Evolutionary conservation across 1,140 invertebrate species (phyloP).

Genomic region (Saccostrea glomerata): DNA sequence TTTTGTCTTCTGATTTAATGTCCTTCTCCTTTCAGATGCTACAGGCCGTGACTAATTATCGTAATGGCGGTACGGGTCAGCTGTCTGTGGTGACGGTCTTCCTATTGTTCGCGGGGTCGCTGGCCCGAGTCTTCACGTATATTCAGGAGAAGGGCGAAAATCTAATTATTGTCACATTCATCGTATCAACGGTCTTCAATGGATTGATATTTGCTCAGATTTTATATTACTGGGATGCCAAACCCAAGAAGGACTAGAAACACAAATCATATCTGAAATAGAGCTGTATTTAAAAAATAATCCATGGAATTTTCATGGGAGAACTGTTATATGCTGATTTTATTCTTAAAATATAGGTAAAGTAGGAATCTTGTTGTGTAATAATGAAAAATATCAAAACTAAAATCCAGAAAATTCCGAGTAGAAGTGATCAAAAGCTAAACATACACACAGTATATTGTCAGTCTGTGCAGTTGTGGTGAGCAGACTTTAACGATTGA

Average conservation of each 20-base stretch:
- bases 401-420: too few species aligned
- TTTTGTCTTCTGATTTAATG: not conserved
- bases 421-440: too few species aligned
- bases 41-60: conserved; percentile 94
- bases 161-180: conserved; percentile 91
- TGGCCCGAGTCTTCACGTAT: conserved; percentile 98
- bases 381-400: too few species aligned
- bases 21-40: conserved; percentile 82
- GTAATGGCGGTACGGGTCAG: conserved; percentile 96
- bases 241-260: conserved; percentile 40
- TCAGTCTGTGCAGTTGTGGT: too few species aligned
- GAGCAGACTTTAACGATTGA: too few species aligned
- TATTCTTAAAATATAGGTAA: too few species aligned
- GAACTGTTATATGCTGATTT: too few species aligned
- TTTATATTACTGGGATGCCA: conserved; percentile 92
- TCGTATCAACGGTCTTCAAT: conserved; percentile 90
- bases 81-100: conserved; percentile 93
- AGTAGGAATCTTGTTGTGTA: too few species aligned
- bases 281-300: too few species aligned
- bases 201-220: conserved; percentile 91
- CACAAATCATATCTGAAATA: not conserved
- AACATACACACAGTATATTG: too few species aligned
- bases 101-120: conserved; percentile 91
- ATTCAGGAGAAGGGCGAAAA: conserved; percentile 97
- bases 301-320: too few species aligned